Evolutionary conservation across 1,140 invertebrate species (phyloP).

Genomic region (Platorchestia sp.): DNA sequence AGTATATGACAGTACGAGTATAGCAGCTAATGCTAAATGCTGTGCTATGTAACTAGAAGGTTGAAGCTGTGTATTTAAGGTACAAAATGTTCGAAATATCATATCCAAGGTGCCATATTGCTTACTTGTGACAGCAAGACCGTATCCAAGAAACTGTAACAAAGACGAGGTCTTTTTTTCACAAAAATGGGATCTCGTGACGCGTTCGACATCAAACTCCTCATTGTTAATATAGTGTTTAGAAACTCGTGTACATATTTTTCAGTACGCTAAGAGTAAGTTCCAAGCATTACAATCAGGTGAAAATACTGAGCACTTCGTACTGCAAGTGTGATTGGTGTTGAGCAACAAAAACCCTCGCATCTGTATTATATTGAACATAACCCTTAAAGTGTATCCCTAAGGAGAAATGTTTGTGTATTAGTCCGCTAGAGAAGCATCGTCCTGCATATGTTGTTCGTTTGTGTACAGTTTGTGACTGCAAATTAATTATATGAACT

Average conservation of each 20-base stretch:
- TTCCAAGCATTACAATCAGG: background rate
- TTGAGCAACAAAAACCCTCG: background rate
- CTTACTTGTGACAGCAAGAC: background rate
- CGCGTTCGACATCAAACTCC: background rate
- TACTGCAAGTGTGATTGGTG: background rate
- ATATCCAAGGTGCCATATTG: too few species aligned
- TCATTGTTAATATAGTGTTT: background rate
- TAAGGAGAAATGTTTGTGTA: background rate
- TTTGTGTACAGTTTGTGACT: constrained; percentile 30
- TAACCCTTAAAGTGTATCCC: background rate
- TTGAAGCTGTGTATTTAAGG: too few species aligned
- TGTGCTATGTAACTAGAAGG: too few species aligned
- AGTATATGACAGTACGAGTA: too few species aligned
- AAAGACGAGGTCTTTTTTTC: background rate
- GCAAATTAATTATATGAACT: background rate
- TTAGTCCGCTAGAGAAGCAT: background rate
- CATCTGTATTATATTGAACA: background rate
- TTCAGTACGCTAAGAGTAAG: background rate
- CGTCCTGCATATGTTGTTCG: background rate
- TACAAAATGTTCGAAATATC: too few species aligned
- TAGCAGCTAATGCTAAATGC: too few species aligned
- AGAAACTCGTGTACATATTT: background rate
- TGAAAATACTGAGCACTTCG: background rate
- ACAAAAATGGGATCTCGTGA: background rate
- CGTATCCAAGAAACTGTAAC: background rate